Percentiles rank a stretch among this genome's conserved stretches.
phyloP scores from a whole-genome alignment of 2,113 vertebrate genomes.

The Callorhinus ursinus region DNA sequence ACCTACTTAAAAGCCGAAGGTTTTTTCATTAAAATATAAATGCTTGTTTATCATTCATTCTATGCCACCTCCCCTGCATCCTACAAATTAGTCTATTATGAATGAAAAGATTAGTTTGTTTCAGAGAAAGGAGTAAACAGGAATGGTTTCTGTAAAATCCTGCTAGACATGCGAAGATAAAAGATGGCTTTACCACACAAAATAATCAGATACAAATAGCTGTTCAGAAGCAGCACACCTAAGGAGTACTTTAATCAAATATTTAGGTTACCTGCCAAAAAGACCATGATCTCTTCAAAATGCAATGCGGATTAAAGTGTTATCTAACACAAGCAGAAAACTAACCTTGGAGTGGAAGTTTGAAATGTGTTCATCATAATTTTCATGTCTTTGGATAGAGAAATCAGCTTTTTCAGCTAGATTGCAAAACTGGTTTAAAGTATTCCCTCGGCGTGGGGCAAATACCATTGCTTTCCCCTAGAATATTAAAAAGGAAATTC shows the following conservation, averaged over 20 bases:
- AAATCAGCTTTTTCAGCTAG: constrained; percentile 95
- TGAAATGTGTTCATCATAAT: constrained; percentile 97
- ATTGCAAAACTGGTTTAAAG: constrained; percentile 94
- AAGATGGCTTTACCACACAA: constrained; percentile 87
- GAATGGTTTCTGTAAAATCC: constrained; percentile 86
- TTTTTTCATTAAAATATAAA: constrained; percentile 87
- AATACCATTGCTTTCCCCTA: constrained; percentile 96
- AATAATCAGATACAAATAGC: constrained; percentile 91
- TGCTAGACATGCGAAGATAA: constrained; percentile 88
- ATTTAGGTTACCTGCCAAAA: constrained; percentile 91
- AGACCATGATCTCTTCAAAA: constrained; percentile 91
- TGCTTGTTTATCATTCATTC: constrained; percentile 77
- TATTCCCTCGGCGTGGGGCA: constrained; percentile 94
- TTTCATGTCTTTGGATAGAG: constrained; percentile 93
- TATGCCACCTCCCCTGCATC: constrained; percentile 77
- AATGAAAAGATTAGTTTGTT: constrained; percentile 84
- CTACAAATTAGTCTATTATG: constrained; percentile 85
- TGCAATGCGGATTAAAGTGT: constrained; percentile 90
- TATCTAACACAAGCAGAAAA: constrained; percentile 90
- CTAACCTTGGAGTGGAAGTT: constrained; percentile 97
- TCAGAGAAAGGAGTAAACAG: constrained; percentile 83
- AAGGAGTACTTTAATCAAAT: constrained; percentile 90
- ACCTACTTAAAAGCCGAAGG: constrained; percentile 83
- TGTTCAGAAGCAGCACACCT: constrained; percentile 88
- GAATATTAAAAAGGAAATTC: constrained; percentile 85